Evolutionary conservation across 2,797 vertebrate genomes (phyloP), one percentile per base, ranked within the genome.

Genomic region (Syndactyla subalaris): DNA sequence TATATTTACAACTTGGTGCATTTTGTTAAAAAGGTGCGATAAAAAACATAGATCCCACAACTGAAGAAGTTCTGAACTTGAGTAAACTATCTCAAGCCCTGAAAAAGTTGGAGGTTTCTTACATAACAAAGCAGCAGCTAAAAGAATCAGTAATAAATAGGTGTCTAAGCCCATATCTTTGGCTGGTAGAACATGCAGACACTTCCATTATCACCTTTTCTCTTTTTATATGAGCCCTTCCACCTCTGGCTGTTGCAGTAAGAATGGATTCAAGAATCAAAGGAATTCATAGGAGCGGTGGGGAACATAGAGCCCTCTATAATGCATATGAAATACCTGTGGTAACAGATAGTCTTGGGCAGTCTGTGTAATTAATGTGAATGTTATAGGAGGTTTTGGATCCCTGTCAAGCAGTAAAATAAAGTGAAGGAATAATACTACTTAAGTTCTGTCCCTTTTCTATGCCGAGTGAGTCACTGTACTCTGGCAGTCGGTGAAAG

Each of bases 201-300:
- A 85, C 24, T 68, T 90, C 70, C 49, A 91, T 91, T 93, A 92
- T 63, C 77, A 91, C 75, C 57, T 95, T 49, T 90, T 63, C 67
- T 71, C 75, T 88, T 95, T 93, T 87, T 71, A 61, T 91, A 57
- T 0, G 2, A 93, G 78, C 55, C 71, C 86, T 96, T 93, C 88
- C 78, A 87, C 77, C 88, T 85, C 88, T 94, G 86, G 48, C 74
- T 92, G 90, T 74, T 91, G 86, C 67, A 74, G 8, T n/a, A 91
- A 87, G 59, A 93, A 91, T 18, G 49, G 36, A 39, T 93, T 92
- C 77, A 92, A 85, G 92, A 97, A 95, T 77, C 81, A 91, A 81
- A 91, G 41, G 74, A 95, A 96, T 95, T 94, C 77, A 71, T 9
- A 71, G 63, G 36, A 90, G 43, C 14, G 12, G 46, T 24, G 34